phyloP scores from a whole-genome alignment of 2,797 vertebrate genomes.

The Galaxias olidus region DNA sequence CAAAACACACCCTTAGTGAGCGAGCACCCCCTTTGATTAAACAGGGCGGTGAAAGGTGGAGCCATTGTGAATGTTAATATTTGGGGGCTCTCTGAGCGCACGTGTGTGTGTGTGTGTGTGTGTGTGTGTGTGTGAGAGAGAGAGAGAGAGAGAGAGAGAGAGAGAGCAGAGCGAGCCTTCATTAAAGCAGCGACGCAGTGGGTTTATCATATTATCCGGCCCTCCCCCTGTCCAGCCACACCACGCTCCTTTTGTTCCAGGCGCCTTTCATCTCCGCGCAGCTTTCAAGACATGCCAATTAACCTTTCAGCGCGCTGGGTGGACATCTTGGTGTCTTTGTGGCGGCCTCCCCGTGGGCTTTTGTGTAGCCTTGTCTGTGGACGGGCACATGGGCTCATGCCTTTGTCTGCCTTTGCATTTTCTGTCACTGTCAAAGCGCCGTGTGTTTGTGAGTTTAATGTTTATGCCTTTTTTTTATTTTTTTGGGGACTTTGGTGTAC shows the following conservation, averaged over 20 bases:
- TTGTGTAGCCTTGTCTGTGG: constrained; percentile 69
- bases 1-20: constrained; percentile 5
- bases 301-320: constrained; percentile 75
- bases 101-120: constrained; percentile 2
- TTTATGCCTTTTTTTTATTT: constrained; percentile 1
- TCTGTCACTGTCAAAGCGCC: constrained; percentile 59
- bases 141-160: neutral
- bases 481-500: constrained; percentile 17
- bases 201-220: constrained; percentile 74
- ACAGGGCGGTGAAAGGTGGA: constrained; percentile 18
- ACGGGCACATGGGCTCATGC: constrained; percentile 59
- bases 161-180: constrained; percentile 21
- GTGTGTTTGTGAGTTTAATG: constrained; percentile 21
- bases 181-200: constrained; percentile 61
- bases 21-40: neutral
- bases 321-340: constrained; percentile 76
- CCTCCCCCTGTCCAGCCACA: constrained; percentile 65
- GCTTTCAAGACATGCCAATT: constrained; percentile 81
- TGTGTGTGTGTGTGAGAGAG: neutral
- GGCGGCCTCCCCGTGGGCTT: constrained; percentile 66
- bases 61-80: constrained; percentile 48
- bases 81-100: constrained; percentile 31
- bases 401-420: constrained; percentile 64
- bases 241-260: constrained; percentile 72
- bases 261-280: constrained; percentile 71